These are phyloP conservation scores for Calidris pugnax DNA, from an alignment of 2,113 vertebrate genomes.

Conservation along the genomic window DNA sequence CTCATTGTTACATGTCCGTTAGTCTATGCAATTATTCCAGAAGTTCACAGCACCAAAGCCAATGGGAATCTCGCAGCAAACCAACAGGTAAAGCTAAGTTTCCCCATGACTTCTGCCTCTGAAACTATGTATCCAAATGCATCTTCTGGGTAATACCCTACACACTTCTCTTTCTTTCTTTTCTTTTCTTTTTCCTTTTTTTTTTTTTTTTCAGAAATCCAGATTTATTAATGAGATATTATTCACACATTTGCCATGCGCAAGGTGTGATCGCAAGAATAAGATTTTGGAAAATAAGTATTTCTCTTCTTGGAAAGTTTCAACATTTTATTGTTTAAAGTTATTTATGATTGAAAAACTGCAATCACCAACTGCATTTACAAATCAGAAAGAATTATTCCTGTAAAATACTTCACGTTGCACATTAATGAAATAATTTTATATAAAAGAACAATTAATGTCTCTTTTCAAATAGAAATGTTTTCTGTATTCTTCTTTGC, in stretches of 20 bases:
- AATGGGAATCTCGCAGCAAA: background rate
- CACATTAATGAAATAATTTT: background rate
- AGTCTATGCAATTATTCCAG: background rate
- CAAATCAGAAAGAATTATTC: background rate
- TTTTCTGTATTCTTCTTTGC: constrained; percentile 24
- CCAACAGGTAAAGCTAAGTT: background rate
- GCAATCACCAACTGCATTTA: background rate
- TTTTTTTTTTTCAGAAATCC: background rate
- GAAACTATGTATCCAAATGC: background rate
- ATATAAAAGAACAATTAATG: background rate
- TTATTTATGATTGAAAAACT: background rate
- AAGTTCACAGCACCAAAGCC: background rate
- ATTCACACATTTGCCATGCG: background rate
- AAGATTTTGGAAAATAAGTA: background rate
- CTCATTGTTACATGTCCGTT: background rate
- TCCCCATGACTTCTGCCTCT: background rate
- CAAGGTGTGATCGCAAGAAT: background rate
- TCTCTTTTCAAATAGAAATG: constrained; percentile 50
- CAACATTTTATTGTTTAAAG: background rate
- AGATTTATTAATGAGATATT: background rate
- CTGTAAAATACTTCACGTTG: background rate
- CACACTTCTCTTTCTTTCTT: background rate
- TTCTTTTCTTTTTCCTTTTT: background rate
- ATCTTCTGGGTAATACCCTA: background rate
- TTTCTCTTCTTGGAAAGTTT: background rate